Evolutionary conservation across 2,888 invertebrate genomes (phyloP).

Genomic region (Cerastoderma edule): DNA sequence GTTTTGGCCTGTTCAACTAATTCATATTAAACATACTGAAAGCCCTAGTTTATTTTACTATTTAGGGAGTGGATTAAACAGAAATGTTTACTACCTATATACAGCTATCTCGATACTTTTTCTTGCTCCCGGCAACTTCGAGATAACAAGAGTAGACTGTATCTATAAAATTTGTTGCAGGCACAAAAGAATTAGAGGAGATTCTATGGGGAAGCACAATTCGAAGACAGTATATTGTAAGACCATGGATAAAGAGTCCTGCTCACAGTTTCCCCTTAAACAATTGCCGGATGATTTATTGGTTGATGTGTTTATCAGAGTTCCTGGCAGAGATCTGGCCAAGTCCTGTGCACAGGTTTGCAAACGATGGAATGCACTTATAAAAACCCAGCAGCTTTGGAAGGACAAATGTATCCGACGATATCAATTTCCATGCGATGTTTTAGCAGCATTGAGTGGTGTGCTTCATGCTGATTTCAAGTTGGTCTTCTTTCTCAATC

Average conservation of each 20-base stretch:
- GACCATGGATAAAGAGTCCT: not conserved
- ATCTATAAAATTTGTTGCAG: too few species aligned
- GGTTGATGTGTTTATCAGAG: conserved; percentile 34
- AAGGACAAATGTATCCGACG: conserved; percentile 60
- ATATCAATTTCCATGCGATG: conserved; percentile 31
- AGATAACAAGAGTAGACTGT: too few species aligned
- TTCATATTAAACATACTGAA: too few species aligned
- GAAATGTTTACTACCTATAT: too few species aligned
- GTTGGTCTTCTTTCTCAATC: conserved; percentile 60
- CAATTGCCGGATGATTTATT: conserved; percentile 45
- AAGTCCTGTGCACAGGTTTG: conserved; percentile 53
- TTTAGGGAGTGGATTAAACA: too few species aligned
- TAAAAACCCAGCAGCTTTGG: conserved; percentile 60
- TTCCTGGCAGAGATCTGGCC: conserved; percentile 54
- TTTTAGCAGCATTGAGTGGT: conserved; percentile 19
- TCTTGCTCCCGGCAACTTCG: too few species aligned
- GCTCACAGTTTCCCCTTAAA: not conserved
- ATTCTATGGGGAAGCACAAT: conserved; percentile 4
- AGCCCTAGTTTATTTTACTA: too few species aligned
- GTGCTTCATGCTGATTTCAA: conserved; percentile 53
- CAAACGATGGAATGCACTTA: conserved; percentile 53
- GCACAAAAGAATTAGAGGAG: too few species aligned
- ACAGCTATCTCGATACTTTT: too few species aligned
- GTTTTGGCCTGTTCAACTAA: too few species aligned
- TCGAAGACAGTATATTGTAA: not conserved